These are phyloP conservation scores for Limosa lapponica DNA, from an alignment of 2,797 vertebrate species.

Conservation along the genomic window DNA sequence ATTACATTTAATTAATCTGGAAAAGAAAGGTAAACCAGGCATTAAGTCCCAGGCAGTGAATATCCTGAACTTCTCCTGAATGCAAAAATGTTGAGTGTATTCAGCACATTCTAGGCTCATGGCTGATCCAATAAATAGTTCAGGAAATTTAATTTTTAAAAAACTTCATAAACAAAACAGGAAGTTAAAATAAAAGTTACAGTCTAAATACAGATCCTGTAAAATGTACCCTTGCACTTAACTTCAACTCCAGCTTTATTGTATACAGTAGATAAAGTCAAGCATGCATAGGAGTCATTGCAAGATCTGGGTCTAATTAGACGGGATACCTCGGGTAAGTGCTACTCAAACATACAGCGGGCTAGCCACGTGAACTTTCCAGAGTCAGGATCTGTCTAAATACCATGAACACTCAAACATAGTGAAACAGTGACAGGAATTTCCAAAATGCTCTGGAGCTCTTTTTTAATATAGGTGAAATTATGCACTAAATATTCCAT, in stretches of 20 bases:
- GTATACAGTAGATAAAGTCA: not conserved
- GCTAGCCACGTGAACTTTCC: not conserved
- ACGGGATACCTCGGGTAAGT: not conserved
- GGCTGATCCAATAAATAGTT: not conserved
- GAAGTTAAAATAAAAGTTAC: not conserved
- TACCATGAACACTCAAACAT: not conserved
- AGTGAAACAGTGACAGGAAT: not conserved
- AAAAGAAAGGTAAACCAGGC: not conserved
- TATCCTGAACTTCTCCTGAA: not conserved
- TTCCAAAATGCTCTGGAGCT: not conserved
- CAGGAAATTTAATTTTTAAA: not conserved
- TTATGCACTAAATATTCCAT: not conserved
- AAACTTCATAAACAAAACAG: not conserved
- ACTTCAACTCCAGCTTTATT: not conserved
- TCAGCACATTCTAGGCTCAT: not conserved
- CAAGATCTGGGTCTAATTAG: not conserved
- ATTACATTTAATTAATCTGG: not conserved
- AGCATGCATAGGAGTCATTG: not conserved
- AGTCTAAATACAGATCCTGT: not conserved
- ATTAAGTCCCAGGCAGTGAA: not conserved
- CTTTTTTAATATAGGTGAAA: not conserved
- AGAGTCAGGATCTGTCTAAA: not conserved
- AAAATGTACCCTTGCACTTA: not conserved
- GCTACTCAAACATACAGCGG: not conserved
- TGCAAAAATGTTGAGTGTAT: not conserved